Base-by-base conservation (phyloP, 1,140 invertebrate genomes). In the Musca domestica region DNA sequence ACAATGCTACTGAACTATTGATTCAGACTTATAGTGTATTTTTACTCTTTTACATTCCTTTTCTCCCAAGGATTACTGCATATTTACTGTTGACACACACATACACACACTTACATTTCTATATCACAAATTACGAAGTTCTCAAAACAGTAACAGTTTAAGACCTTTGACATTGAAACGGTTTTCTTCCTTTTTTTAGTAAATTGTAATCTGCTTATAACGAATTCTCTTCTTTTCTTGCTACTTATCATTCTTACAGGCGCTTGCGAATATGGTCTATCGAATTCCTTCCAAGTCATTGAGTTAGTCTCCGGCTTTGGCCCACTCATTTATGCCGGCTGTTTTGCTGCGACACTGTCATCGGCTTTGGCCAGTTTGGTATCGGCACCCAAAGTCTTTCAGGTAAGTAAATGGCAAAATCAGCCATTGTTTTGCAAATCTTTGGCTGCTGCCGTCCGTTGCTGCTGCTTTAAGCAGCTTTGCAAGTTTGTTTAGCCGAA, bases 351-450 rank as follows among this genome's bases (percentile, higher is more conserved):
- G 2, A 98, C 97, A 0, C 82, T 99, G 12, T 97, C 95, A 3
- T 98, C 95, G 9, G 97, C 98, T 2, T 84, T 99, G 34, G 96
- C 97, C 1, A 95, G 94, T 70, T 85, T 99, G 54, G 95, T 99
- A 1, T 96, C 95, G 17, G 98, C 96, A 0, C 98, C 98, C 0
- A 94, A 94, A 86, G 91, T 94, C 0, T 94, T 95, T 76, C 94
- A 98, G 83, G 86, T 86, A 71, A 56, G 64, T 20, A 66, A 52
- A 27, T 10, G 10, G 25, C 3, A 65, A 48, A 9, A 46, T 14
- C 0, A 41, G 25, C n/a, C 19, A 63, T 25, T 56, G 19, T 12
- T 22, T 41, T 63, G 20, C 6, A 63, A 63, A 10, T 41, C 41
- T 41, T n/a, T n/a, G n/a, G n/a, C n/a, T n/a, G n/a, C n/a, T n/a